phyloP scores from a whole-genome alignment of 2,113 vertebrate species.

The Plestiodon gilberti region DNA sequence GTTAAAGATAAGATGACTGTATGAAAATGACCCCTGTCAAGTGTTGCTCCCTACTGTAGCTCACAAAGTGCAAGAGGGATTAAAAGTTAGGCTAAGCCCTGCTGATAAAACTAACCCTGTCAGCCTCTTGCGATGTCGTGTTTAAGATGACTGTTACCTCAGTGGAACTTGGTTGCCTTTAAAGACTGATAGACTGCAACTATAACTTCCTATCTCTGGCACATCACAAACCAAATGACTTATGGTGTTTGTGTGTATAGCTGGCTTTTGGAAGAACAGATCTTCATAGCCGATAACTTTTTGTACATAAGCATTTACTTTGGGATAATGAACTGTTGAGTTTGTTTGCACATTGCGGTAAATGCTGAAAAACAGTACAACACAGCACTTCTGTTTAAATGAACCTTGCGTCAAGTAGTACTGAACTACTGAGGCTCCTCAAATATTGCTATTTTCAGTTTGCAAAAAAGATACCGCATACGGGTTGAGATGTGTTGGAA shows the following conservation, averaged over 20 bases:
- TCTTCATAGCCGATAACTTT: neutral
- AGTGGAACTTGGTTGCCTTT: neutral
- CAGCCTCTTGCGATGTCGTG: neutral
- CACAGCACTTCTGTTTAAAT: neutral
- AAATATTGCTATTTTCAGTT: neutral
- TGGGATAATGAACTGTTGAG: too few species aligned
- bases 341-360: neutral
- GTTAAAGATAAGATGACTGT: slow-evolving; percentile 10
- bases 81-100: neutral
- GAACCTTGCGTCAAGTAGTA: neutral
- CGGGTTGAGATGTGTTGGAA: neutral
- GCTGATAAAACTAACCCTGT: neutral
- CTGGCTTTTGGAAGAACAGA: neutral
- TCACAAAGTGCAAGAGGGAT: neutral
- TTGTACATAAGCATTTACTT: neutral
- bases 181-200: neutral
- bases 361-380: neutral
- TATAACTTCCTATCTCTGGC: neutral
- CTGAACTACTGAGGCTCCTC: neutral
- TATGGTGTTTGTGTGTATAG: too few species aligned
- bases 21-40: neutral
- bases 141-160: neutral
- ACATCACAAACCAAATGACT: neutral
- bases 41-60: neutral
- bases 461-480: neutral